These are phyloP conservation scores for Trichopoda pennipes DNA, from an alignment of 2,888 invertebrate genomes.

Conservation along the genomic window DNA sequence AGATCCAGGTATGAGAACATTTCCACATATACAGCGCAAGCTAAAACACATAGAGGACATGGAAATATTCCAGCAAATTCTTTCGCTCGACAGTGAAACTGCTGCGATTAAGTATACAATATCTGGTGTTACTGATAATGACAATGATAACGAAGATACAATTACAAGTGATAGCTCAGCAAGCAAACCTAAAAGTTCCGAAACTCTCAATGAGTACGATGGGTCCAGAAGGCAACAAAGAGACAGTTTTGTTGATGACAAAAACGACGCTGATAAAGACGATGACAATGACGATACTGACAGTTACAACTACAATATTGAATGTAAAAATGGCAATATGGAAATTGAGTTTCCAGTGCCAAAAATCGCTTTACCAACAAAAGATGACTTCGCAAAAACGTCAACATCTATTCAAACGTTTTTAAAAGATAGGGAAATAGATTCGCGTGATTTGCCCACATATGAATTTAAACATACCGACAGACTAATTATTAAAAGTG, in stretches of 20 bases:
- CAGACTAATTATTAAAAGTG: constrained; percentile 76
- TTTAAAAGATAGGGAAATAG: constrained; percentile 72
- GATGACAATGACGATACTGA: constrained; percentile 70
- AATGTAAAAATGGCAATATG: constrained; percentile 70
- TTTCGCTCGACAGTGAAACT: constrained; percentile 81
- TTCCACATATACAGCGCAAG: constrained; percentile 84
- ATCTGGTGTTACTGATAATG: constrained; percentile 62
- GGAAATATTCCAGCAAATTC: constrained; percentile 82
- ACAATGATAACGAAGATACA: constrained; percentile 72
- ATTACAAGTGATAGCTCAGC: constrained; percentile 72
- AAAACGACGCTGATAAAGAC: constrained; percentile 55
- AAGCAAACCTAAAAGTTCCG: constrained; percentile 74
- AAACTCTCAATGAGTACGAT: constrained; percentile 75
- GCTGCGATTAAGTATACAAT: constrained; percentile 76
- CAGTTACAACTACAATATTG: constrained; percentile 35
- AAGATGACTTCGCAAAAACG: constrained; percentile 76
- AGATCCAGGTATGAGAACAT: constrained; percentile 90
- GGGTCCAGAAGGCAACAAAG: constrained; percentile 73
- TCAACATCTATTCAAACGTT: constrained; percentile 77
- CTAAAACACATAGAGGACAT: constrained; percentile 83
- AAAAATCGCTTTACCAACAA: constrained; percentile 72
- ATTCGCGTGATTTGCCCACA: constrained; percentile 74
- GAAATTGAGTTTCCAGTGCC: constrained; percentile 76
- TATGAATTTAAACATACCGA: constrained; percentile 79
- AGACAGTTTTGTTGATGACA: constrained; percentile 74